A percentile compares a stretch with the other conserved stretches of the same genome.
Conservation (phyloP, 2,113 vertebrate species). For the Notarius lentiginosus region DNA sequence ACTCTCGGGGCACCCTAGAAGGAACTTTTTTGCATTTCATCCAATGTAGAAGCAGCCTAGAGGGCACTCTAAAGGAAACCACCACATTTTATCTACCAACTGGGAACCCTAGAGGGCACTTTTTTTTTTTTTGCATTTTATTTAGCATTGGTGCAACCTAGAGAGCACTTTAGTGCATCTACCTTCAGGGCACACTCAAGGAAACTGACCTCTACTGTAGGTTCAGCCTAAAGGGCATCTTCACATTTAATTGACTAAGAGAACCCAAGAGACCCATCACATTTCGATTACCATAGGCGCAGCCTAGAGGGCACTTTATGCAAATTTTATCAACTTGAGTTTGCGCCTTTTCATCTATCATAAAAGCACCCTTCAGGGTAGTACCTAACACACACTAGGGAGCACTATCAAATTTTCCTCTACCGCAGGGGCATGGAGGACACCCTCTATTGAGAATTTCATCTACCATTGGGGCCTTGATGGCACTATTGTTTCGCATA, state of each 20-base stretch:
- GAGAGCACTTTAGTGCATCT: not conserved
- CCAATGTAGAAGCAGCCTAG: too few species aligned
- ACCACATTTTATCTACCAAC: not conserved
- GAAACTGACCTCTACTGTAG: not conserved
- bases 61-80: not conserved
- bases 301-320: not conserved
- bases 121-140: too few species aligned
- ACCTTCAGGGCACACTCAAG: too few species aligned
- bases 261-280: too few species aligned
- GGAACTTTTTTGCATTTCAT: too few species aligned
- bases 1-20: not conserved
- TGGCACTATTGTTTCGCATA: not conserved
- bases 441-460: too few species aligned
- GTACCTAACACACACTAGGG: not conserved
- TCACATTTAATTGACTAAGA: not conserved
- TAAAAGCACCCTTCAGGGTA: not conserved
- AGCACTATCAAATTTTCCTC: not conserved
- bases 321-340: too few species aligned
- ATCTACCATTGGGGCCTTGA: too few species aligned
- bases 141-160: not conserved
- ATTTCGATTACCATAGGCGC: not conserved
- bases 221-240: not conserved
- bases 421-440: not conserved
- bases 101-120: not conserved
- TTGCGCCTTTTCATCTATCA: not conserved